These are phyloP conservation scores for Ramphastos sulfuratus DNA, from an alignment of 2,113 vertebrate genomes.

Conservation along the genomic window DNA sequence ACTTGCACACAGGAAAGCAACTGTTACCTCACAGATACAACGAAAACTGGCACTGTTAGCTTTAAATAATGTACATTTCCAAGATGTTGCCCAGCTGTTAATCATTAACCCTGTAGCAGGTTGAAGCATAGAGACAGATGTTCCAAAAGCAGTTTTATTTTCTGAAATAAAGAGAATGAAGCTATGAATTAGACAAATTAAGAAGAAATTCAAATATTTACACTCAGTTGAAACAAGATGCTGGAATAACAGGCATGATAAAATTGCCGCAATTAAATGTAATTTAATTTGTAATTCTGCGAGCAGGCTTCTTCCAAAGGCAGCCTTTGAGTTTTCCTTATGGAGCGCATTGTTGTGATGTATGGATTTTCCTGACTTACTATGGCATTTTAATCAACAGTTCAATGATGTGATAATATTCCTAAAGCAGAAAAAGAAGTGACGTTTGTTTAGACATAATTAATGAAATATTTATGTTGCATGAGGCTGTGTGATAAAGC, in stretches of 20 bases:
- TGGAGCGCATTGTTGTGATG: conserved; percentile 55
- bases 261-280: conserved; percentile 60
- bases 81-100: conserved; percentile 53
- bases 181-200: conserved; percentile 59
- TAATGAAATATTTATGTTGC: conserved; percentile 85
- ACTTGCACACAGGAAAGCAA: background rate
- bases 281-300: conserved; percentile 48
- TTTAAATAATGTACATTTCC: conserved; percentile 24
- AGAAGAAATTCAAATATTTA: conserved; percentile 64
- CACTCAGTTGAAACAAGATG: conserved; percentile 52
- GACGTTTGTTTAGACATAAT: conserved; percentile 82
- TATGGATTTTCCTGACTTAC: conserved; percentile 68
- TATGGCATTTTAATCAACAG: conserved; percentile 76
- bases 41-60: background rate
- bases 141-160: conserved; percentile 49
- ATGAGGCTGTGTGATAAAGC: conserved; percentile 79
- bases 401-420: conserved; percentile 80
- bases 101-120: conserved; percentile 64
- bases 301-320: conserved; percentile 15
- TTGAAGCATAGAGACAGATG: conserved; percentile 66
- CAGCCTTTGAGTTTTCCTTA: conserved; percentile 22
- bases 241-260: conserved; percentile 34
- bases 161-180: conserved; percentile 52
- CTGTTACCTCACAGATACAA: background rate
- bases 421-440: conserved; percentile 78